These are phyloP conservation scores for Rhinoraja longicauda DNA, from an alignment of 2,797 vertebrate species.

Conservation along the genomic window DNA sequence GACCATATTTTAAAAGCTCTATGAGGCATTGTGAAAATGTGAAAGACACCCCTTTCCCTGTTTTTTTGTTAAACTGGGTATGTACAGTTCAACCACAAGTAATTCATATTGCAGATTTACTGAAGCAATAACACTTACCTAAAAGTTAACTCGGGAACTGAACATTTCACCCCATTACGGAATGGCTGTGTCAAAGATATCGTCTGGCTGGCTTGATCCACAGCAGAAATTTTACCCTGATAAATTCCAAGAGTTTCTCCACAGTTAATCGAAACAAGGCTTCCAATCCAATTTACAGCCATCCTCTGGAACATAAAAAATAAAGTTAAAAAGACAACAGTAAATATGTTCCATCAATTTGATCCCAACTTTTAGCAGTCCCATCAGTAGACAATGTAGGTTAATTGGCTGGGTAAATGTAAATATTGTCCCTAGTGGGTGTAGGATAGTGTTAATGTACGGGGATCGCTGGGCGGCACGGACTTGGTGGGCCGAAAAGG, in stretches of 20 bases:
- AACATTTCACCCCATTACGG: constrained; percentile 90
- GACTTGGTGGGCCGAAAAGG: no score
- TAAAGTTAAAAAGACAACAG: not conserved
- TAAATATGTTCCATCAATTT: not conserved
- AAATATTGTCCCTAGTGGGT: no score
- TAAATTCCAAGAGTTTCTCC: constrained; percentile 88
- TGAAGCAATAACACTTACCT: constrained; percentile 62
- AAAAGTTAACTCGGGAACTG: constrained; percentile 97
- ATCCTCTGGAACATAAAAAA: constrained; percentile 53
- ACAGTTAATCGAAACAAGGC: constrained; percentile 93
- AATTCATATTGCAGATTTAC: not conserved
- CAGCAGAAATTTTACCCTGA: constrained; percentile 87
- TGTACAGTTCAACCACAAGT: not conserved
- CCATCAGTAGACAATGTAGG: no score
- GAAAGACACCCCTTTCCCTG: no score
- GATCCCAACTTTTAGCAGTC: no score
- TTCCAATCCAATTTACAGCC: constrained; percentile 91
- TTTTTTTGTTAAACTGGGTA: not conserved
- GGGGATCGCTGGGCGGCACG: no score
- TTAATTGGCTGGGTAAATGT: no score
- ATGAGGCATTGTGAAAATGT: no score
- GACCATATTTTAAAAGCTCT: no score
- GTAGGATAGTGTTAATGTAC: no score
- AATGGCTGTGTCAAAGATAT: constrained; percentile 90
- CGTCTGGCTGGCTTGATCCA: constrained; percentile 90